These are phyloP conservation scores for Yasuhikotakia modesta DNA, from an alignment of 2,797 vertebrate species.

Conservation along the genomic window DNA sequence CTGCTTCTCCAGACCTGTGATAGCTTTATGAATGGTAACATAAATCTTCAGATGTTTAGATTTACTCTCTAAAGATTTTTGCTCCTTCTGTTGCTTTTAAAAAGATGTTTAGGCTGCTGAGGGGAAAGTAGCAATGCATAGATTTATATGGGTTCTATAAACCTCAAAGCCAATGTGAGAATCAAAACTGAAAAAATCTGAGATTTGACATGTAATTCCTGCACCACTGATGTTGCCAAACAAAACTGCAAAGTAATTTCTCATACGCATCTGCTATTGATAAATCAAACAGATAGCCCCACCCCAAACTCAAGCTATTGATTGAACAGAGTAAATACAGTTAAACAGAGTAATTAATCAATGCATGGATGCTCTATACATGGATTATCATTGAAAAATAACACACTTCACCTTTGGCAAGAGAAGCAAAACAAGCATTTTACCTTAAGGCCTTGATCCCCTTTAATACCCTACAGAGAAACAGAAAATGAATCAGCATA, in stretches of 20 bases:
- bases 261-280: not conserved
- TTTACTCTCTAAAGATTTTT: conserved; percentile 3
- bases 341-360: no score
- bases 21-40: not conserved
- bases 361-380: no score
- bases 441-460: conserved; percentile 76
- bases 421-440: conserved; percentile 32
- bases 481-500: conserved; percentile 22
- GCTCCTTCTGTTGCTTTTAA: not conserved
- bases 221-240: not conserved
- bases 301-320: not conserved
- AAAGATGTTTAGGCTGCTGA: not conserved
- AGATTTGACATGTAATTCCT: not conserved
- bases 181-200: conserved; percentile 16
- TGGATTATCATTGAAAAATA: no score
- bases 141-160: not conserved
- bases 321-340: no score
- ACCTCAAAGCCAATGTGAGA: not conserved
- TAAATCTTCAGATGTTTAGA: conserved; percentile 27
- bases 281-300: not conserved
- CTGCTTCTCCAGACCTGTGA: not conserved
- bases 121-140: not conserved
- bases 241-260: not conserved
- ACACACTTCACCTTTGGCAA: no score
- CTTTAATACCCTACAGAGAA: conserved; percentile 72